These are phyloP conservation scores for Globodera rostochiensis DNA, from an alignment of 1,140 invertebrate genomes.

Conservation along the genomic window DNA sequence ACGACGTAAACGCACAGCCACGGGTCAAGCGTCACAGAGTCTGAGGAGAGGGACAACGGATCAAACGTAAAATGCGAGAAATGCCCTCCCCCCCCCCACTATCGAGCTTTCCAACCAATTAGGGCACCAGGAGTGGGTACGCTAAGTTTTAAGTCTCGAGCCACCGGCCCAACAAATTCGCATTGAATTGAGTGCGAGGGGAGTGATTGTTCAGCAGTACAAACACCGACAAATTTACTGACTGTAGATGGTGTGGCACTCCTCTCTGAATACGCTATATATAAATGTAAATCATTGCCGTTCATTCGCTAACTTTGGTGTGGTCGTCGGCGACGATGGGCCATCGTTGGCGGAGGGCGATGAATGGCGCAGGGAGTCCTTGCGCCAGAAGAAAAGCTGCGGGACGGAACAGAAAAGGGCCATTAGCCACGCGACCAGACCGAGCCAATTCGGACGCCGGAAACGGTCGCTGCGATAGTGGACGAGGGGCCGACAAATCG, in stretches of 20 bases:
- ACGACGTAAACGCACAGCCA: constrained; percentile 50
- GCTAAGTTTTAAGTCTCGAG: too few species aligned
- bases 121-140: too few species aligned
- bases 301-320: background rate
- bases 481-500: constrained; percentile 58
- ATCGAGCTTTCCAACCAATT: too few species aligned
- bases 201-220: too few species aligned
- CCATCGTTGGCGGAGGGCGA: background rate
- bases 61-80: background rate
- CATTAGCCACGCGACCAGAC: constrained; percentile 51
- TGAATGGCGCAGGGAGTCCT: constrained; percentile 15
- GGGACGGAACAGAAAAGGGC: constrained; percentile 55
- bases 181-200: too few species aligned
- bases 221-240: background rate
- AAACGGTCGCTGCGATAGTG: constrained; percentile 60
- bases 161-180: too few species aligned
- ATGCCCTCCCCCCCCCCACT: too few species aligned
- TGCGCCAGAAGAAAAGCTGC: constrained; percentile 58
- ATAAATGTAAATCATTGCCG: background rate
- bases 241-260: constrained; percentile 47
- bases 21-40: background rate
- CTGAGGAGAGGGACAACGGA: background rate
- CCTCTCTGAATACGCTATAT: constrained; percentile 34
- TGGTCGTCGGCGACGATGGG: background rate
- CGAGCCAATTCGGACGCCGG: constrained; percentile 57